Evolutionary conservation across 2,113 vertebrate species (phyloP).

Genomic region (Pithys albifrons): DNA sequence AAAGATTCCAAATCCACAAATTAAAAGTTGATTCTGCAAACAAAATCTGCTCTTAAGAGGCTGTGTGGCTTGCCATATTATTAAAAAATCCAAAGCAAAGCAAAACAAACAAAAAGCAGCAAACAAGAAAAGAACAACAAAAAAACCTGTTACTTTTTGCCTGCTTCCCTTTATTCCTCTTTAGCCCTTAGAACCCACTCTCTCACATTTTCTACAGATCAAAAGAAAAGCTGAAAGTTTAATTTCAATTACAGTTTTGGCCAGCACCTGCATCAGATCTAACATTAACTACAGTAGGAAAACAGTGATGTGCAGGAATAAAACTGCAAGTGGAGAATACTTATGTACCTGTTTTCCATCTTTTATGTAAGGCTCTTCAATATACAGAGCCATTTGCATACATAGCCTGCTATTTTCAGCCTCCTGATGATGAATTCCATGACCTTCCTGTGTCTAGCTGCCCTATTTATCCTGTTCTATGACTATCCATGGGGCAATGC

Average conservation of each 20-base stretch:
- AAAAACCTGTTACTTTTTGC: background rate
- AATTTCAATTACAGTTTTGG: background rate
- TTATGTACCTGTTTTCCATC: background rate
- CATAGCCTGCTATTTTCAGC: background rate
- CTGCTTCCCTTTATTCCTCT: background rate
- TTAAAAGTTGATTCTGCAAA: background rate
- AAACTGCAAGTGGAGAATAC: background rate
- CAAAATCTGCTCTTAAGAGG: background rate
- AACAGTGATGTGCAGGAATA: background rate
- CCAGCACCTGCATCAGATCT: background rate
- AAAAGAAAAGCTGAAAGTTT: background rate
- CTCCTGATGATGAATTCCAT: background rate
- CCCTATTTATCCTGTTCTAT: background rate
- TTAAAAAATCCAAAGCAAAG: background rate
- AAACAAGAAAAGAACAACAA: background rate
- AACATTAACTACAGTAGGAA: background rate
- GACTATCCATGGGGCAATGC: background rate
- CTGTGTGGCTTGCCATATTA: background rate
- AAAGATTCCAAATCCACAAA: background rate
- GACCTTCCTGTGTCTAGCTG: background rate
- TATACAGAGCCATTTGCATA: background rate
- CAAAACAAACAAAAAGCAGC: background rate
- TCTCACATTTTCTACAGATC: background rate
- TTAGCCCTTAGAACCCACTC: background rate
- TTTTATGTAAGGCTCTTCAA: background rate